phyloP scores from a whole-genome alignment of 2,888 invertebrate species.

The Pycnomerus fuliginosus region DNA sequence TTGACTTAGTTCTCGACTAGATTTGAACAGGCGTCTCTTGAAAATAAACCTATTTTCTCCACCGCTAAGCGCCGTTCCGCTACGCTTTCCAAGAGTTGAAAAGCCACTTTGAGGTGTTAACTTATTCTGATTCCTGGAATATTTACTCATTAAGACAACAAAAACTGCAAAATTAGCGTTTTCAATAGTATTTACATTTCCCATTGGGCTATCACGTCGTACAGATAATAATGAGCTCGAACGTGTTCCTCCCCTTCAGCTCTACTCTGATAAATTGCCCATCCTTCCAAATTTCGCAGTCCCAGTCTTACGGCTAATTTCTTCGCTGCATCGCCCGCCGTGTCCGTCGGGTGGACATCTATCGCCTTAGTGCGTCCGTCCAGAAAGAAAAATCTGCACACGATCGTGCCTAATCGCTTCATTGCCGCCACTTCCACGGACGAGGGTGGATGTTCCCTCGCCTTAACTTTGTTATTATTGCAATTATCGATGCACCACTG shows the following conservation, averaged over 20 bases:
- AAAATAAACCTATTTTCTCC: conserved; percentile 92
- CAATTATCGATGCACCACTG: conserved; percentile 95
- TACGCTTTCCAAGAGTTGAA: conserved; percentile 57
- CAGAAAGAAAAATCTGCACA: conserved; percentile 91
- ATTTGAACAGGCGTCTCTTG: conserved; percentile 85
- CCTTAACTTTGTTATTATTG: conserved; percentile 79
- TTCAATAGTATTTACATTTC: conserved; percentile 67
- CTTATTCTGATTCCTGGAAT: conserved; percentile 48
- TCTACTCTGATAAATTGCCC: conserved; percentile 91
- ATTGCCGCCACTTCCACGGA: conserved; percentile 92
- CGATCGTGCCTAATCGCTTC: conserved; percentile 86
- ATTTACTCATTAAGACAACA: not conserved
- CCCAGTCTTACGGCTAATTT: conserved; percentile 87
- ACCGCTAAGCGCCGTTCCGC: conserved; percentile 68
- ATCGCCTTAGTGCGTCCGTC: conserved; percentile 94
- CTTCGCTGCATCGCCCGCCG: conserved; percentile 85
- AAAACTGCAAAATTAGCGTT: not conserved
- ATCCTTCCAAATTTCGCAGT: conserved; percentile 81
- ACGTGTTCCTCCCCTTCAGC: conserved; percentile 89
- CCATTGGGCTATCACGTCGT: conserved; percentile 94
- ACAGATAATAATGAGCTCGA: conserved; percentile 85
- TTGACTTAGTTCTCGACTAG: conserved; percentile 85
- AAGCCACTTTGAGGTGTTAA: conserved; percentile 44
- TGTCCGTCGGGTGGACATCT: conserved; percentile 92
- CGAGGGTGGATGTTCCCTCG: conserved; percentile 83